Evolutionary conservation across 2,113 vertebrate genomes (phyloP).

Genomic region (Syrrhaptes paradoxus): DNA sequence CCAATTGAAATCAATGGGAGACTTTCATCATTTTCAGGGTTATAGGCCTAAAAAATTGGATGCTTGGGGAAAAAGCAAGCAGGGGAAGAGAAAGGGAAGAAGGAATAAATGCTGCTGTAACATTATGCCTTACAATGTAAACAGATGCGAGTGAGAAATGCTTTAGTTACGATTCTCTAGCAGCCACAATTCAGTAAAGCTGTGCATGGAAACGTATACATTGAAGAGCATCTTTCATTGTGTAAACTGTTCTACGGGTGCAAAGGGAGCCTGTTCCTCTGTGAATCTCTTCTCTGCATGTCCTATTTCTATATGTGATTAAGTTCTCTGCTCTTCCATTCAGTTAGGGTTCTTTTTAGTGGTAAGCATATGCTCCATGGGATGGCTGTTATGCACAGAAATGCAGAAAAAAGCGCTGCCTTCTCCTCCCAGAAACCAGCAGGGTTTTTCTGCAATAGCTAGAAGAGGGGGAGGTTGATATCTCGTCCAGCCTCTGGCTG

Average conservation of each 20-base stretch:
- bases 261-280: not conserved
- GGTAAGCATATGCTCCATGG: not conserved
- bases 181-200: constrained; percentile 4
- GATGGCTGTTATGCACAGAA: not conserved
- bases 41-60: constrained; percentile 53
- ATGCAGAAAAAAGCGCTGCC: not conserved
- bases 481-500: constrained; percentile 34
- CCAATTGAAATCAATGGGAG: constrained; percentile 60
- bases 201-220: not conserved
- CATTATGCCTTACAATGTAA: constrained; percentile 26
- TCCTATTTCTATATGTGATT: constrained; percentile 43
- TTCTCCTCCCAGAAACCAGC: constrained; percentile 8
- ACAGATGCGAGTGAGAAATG: constrained; percentile 28
- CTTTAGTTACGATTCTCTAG: constrained; percentile 36
- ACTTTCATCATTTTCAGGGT: constrained; percentile 53
- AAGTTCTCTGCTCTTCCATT: not conserved
- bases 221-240: not conserved
- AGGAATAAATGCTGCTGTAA: constrained; percentile 33
- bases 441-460: not conserved
- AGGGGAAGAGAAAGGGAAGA: not conserved
- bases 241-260: not conserved
- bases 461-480: constrained; percentile 21
- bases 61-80: constrained; percentile 15
- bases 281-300: not conserved
- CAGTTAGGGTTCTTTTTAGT: not conserved